Evolutionary conservation across 2,888 invertebrate species (phyloP).

Genomic region (Nebria salina): DNA sequence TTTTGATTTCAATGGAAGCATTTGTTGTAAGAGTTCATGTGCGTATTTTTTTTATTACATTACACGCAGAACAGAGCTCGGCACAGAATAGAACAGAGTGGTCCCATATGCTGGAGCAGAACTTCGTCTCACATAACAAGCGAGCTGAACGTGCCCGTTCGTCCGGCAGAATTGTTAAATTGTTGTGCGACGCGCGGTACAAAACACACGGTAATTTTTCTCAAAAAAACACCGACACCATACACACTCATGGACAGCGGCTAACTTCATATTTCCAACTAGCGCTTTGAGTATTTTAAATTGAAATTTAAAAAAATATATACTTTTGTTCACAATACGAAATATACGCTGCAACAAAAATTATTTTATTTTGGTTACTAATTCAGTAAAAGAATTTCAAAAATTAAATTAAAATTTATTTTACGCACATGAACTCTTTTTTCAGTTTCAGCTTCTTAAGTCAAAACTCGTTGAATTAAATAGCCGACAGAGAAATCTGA

Average conservation of each 20-base stretch:
- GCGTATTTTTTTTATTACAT: conserved; percentile 2
- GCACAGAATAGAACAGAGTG: conserved; percentile 3
- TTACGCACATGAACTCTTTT: too few relatives aligned
- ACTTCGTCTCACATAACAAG: conserved; percentile 17
- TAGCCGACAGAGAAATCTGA: too few relatives aligned
- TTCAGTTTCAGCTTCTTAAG: too few relatives aligned
- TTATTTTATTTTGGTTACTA: too few relatives aligned
- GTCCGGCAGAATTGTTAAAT: conserved; percentile 26
- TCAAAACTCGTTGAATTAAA: too few relatives aligned
- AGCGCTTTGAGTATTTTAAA: neutral
- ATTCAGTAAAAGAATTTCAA: too few relatives aligned
- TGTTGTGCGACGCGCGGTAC: conserved; percentile 8
- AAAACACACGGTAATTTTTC: conserved; percentile 22
- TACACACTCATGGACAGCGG: neutral
- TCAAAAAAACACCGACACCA: conserved; percentile 18
- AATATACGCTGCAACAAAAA: too few relatives aligned
- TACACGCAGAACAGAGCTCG: neutral
- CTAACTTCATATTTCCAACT: conserved; percentile 14
- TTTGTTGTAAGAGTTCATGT: neutral
- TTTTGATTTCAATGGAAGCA: neutral
- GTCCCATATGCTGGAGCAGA: conserved; percentile 6
- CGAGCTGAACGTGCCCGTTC: conserved; percentile 18
- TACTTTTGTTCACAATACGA: too few relatives aligned
- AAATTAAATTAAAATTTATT: too few relatives aligned
- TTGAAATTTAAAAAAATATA: neutral